Evolutionary conservation across 2,888 invertebrate species (phyloP), one percentile per base, ranked within the genome.

Genomic region (Aphidius colemani): DNA sequence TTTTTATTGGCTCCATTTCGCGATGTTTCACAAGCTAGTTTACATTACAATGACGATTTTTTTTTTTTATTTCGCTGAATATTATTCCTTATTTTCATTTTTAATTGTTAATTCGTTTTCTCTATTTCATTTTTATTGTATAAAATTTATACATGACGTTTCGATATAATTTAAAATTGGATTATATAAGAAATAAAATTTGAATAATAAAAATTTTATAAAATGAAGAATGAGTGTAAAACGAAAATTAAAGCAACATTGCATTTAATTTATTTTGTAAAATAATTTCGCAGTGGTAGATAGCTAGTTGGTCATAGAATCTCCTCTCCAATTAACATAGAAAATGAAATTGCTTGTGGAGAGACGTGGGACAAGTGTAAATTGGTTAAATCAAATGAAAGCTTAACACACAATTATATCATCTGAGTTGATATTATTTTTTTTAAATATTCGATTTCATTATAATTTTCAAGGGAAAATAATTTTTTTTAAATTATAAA

Each of bases 271-370:
- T 66, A 69, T 69, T 67, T 64, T 66, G 64, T 66, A 45, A 56
- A 45, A 60, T 50, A 43, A 64, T 60, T 44, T 46, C 60, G 40
- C 51, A 40, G 56, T 57, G 57, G 30, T 49, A 30, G 48, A 64
- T 64, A 30, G 53, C 59, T 18, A 48, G 51, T 61, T 57, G 58
- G 53, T 57, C 57, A 63, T 43, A 50, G 66, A 59, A 55, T 45
- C 44, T 30, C 39, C 49, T 61, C 66, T 65, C 53, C 67, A 69
- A 70, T 70, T 70, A 70, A 70, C 69, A 70, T 70, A 67, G 69
- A 67, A 67, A 70, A 70, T 70, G 70, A 64, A 70, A 70, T 69
- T 67, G 70, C 65, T 63, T 53, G 13, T 49, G 40, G 45, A 13
- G 61, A 53, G 56, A 65, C 56, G 51, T 30, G 48, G 63, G 46